phyloP scores from a whole-genome alignment of 2,888 invertebrate genomes.

The Odiellus spinosus region DNA sequence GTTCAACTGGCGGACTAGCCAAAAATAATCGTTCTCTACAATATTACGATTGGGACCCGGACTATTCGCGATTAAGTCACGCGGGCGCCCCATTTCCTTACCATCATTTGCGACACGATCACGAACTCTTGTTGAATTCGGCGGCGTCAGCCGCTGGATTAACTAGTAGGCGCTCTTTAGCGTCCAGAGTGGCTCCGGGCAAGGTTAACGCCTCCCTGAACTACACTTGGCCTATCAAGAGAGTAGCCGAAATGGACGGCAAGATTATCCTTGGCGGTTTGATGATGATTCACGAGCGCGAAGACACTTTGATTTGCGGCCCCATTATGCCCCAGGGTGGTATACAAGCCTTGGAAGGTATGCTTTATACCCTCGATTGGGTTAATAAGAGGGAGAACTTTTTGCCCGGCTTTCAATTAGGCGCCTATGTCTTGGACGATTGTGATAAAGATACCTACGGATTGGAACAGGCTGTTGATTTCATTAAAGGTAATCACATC shows the following conservation, averaged over 20 bases:
- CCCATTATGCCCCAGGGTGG: conserved; percentile 84
- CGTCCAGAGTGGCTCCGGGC: too few relatives aligned
- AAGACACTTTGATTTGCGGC: conserved; percentile 72
- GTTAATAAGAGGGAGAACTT: conserved; percentile 47
- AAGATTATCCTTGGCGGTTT: conserved; percentile 74
- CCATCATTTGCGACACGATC: too few relatives aligned
- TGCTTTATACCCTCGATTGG: conserved; percentile 74
- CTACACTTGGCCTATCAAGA: conserved; percentile 57
- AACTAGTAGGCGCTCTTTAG: too few relatives aligned
- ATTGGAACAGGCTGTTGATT: conserved; percentile 86
- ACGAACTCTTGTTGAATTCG: too few relatives aligned
- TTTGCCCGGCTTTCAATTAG: conserved; percentile 60
- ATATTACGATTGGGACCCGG: too few relatives aligned
- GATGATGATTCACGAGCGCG: conserved; percentile 89
- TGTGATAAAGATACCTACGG: conserved; percentile 93
- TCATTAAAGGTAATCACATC: conserved; percentile 67
- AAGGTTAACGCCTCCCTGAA: background rate
- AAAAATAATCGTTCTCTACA: too few relatives aligned
- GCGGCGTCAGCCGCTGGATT: too few relatives aligned
- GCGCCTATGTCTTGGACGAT: conserved; percentile 79
- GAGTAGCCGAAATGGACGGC: conserved; percentile 72
- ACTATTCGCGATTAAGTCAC: too few relatives aligned
- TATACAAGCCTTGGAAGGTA: conserved; percentile 64
- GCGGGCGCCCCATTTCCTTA: too few relatives aligned
- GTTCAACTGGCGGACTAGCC: too few relatives aligned